These are phyloP conservation scores for Semaprochilodus insignis DNA, from an alignment of 2,797 vertebrate genomes.

Conservation along the genomic window DNA sequence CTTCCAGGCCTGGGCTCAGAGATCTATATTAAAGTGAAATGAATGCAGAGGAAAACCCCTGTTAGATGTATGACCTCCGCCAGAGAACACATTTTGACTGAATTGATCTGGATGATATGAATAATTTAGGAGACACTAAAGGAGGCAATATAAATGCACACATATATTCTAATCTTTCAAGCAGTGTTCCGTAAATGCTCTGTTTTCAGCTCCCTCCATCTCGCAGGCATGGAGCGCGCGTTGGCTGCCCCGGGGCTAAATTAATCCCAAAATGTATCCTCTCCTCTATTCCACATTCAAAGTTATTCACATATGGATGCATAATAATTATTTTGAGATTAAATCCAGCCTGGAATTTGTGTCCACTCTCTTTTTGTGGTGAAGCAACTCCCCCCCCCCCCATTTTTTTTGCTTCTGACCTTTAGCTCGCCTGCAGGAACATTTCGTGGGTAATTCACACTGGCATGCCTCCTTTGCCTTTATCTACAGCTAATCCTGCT, in stretches of 20 bases:
- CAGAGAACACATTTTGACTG: slow-evolving; percentile 72
- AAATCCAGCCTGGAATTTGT: slow-evolving; percentile 64
- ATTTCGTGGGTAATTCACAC: slow-evolving; percentile 58
- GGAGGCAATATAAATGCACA: slow-evolving; percentile 86
- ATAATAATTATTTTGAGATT: slow-evolving; percentile 79
- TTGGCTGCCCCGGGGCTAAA: slow-evolving; percentile 65
- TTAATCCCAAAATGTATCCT: slow-evolving; percentile 76
- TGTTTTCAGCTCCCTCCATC: slow-evolving; percentile 62
- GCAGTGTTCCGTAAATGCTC: slow-evolving; percentile 65
- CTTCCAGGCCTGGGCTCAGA: slow-evolving; percentile 45
- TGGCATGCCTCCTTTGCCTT: slow-evolving; percentile 59
- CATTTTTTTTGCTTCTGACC: slow-evolving; percentile 61
- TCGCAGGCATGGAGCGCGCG: slow-evolving; percentile 61
- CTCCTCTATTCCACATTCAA: slow-evolving; percentile 68
- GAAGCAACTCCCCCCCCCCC: slow-evolving; percentile 25
- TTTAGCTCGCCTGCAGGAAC: slow-evolving; percentile 64
- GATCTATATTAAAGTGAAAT: slow-evolving; percentile 79
- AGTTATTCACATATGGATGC: slow-evolving; percentile 77
- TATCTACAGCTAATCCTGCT: slow-evolving; percentile 56
- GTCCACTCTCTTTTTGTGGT: slow-evolving; percentile 39
- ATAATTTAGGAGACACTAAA: slow-evolving; percentile 83
- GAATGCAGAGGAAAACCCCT: slow-evolving; percentile 61
- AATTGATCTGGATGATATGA: slow-evolving; percentile 80
- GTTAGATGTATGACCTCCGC: slow-evolving; percentile 69
- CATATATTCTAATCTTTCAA: slow-evolving; percentile 80